phyloP scores from a whole-genome alignment of 2,113 vertebrate species.

The Dasyprocta punctata region DNA sequence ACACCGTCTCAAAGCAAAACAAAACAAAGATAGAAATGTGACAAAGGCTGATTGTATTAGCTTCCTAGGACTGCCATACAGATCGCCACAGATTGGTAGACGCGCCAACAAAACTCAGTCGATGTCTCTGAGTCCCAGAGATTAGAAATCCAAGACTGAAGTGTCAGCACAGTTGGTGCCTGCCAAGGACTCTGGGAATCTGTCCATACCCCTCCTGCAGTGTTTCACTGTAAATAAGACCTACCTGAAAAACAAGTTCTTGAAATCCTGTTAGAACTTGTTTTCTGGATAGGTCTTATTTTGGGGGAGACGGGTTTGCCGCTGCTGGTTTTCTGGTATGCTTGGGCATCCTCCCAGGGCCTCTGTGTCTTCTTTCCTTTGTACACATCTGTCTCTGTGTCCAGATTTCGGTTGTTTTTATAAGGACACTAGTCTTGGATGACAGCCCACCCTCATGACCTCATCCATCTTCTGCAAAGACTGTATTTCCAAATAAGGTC shows the following conservation, averaged over 20 bases:
- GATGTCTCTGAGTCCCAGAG: not conserved
- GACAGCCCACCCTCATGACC: not conserved
- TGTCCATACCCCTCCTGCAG: not conserved
- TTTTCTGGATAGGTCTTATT: not conserved
- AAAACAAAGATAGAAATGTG: not conserved
- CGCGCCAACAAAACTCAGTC: not conserved
- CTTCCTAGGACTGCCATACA: not conserved
- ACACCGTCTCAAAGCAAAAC: conserved; percentile 34
- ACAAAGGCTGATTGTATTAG: not conserved
- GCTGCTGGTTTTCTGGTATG: not conserved
- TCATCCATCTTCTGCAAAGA: not conserved
- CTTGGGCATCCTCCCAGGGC: not conserved
- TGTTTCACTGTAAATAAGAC: not conserved
- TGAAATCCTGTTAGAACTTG: not conserved
- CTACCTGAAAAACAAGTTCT: not conserved
- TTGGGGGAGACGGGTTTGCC: not conserved
- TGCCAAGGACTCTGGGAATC: not conserved
- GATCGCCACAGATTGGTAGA: not conserved
- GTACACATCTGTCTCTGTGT: not conserved
- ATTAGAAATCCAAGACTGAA: not conserved
- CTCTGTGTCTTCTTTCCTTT: not conserved
- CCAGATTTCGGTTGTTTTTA: not conserved
- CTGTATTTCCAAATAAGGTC: conserved; percentile 32
- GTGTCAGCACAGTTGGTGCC: not conserved
- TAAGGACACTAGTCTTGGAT: not conserved